Evolutionary conservation across 2,888 invertebrate species (phyloP).

Genomic region (Prenolepis imparis): DNA sequence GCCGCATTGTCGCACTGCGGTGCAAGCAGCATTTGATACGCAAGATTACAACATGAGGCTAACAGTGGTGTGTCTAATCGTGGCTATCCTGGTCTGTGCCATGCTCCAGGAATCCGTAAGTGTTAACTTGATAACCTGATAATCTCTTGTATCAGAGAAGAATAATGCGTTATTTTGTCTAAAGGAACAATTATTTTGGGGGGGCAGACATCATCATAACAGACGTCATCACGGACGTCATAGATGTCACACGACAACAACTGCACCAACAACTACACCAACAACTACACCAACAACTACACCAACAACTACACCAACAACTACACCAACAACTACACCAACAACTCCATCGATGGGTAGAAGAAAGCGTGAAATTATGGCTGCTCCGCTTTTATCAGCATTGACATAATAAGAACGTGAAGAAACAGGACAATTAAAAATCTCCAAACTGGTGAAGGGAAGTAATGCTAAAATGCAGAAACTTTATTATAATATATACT

Average conservation of each 20-base stretch:
- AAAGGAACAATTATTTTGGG: neutral
- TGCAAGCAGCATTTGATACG: neutral
- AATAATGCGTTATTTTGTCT: neutral
- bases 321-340: neutral
- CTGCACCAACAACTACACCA: neutral
- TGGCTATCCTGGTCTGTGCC: neutral
- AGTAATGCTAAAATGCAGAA: neutral
- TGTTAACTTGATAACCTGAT: neutral
- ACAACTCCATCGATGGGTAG: neutral
- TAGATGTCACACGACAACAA: neutral
- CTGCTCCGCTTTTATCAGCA: neutral
- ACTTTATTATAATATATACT: neutral
- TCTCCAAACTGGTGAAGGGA: neutral
- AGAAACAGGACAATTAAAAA: neutral
- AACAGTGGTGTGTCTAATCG: neutral
- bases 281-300: neutral
- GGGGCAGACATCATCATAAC: neutral
- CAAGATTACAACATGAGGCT: constrained; percentile 11
- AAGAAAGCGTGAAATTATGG: neutral
- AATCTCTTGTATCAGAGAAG: neutral
- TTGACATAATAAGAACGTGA: neutral
- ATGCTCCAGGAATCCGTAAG: constrained; percentile 28
- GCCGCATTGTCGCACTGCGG: neutral
- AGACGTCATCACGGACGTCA: neutral
- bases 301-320: neutral